Evolutionary conservation across 2,113 vertebrate species (phyloP).

Genomic region (Odontophorus gujanensis): DNA sequence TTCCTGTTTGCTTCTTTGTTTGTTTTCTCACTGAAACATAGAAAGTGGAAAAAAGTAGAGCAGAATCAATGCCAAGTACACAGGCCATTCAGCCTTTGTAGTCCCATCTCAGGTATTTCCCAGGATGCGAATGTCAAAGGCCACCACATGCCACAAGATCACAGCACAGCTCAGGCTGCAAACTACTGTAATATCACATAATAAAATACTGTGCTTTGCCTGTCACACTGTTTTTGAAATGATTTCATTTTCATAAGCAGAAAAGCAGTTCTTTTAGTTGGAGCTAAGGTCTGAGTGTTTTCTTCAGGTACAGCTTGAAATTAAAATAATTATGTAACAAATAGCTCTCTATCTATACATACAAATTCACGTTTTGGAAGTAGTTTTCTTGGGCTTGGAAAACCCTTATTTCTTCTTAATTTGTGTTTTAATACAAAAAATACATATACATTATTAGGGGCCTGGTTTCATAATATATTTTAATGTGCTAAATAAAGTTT

Average conservation of each 20-base stretch:
- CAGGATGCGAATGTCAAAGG: not conserved
- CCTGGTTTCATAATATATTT: not conserved
- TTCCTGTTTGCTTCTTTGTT: conserved; percentile 5
- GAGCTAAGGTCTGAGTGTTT: not conserved
- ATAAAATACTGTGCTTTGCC: not conserved
- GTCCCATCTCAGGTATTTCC: not conserved
- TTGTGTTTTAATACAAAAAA: not conserved
- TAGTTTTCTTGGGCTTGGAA: not conserved
- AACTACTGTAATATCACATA: not conserved
- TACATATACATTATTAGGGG: not conserved
- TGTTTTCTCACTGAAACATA: conserved; percentile 42
- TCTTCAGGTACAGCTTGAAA: not conserved
- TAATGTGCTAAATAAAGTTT: not conserved
- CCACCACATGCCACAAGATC: not conserved
- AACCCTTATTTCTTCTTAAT: not conserved
- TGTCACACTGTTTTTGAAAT: not conserved
- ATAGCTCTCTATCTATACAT: not conserved
- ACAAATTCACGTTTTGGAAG: not conserved
- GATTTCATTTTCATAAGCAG: not conserved
- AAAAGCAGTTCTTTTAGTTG: not conserved
- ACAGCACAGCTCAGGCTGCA: not conserved
- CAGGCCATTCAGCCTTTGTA: conserved; percentile 4
- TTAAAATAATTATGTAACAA: not conserved
- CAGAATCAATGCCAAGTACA: conserved; percentile 4
- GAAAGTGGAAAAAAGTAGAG: conserved; percentile 18